Conservation (phyloP, 2,113 vertebrate species). For the Upupa epops region DNA sequence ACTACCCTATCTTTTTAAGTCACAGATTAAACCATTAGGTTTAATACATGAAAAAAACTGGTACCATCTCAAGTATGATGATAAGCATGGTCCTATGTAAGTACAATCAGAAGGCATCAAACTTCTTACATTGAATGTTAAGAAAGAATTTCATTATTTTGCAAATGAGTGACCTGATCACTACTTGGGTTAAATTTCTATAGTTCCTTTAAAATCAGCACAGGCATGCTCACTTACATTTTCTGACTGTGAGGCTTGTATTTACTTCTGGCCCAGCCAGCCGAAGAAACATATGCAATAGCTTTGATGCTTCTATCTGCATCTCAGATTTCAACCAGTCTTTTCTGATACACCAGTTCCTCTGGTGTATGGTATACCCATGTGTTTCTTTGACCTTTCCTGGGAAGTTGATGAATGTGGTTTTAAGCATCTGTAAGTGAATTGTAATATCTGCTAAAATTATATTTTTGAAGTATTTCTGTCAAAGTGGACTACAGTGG, state of each 20-base stretch:
- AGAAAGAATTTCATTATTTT: neutral
- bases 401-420: conserved; percentile 64
- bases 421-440: conserved; percentile 77
- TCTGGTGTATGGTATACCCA: conserved; percentile 31
- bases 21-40: neutral
- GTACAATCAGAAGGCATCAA: neutral
- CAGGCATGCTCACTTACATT: neutral
- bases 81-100: neutral
- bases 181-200: neutral
- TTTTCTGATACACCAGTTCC: conserved; percentile 9
- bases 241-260: neutral
- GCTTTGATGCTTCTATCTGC: neutral
- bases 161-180: neutral
- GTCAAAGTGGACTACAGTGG: conserved; percentile 70
- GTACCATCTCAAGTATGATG: neutral
- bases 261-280: neutral
- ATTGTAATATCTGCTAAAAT: conserved; percentile 77
- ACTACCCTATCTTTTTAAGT: neutral
- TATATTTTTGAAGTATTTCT: conserved; percentile 76
- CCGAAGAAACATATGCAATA: neutral
- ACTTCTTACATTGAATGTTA: neutral
- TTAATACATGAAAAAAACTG: neutral
- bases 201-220: neutral
- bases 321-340: neutral
- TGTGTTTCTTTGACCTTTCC: conserved; percentile 69